Evolutionary conservation across 1,140 invertebrate species (phyloP).

Genomic region (Drosophila dunni): DNA sequence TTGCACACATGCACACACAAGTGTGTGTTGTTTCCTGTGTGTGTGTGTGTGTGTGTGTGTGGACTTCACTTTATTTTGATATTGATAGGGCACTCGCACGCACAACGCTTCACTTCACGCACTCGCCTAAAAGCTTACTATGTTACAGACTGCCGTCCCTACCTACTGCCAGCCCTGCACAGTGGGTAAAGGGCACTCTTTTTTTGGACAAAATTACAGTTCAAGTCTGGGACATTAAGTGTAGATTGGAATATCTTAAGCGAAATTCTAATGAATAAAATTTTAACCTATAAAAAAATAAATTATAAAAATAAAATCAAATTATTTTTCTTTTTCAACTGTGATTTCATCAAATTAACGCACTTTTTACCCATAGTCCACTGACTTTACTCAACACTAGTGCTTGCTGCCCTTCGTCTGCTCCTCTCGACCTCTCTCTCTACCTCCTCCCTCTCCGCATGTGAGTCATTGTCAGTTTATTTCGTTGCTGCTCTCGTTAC

Average conservation of each 20-base stretch:
- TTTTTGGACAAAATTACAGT: no score
- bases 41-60: slow-evolving; percentile 33
- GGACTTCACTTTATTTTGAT: slow-evolving; percentile 52
- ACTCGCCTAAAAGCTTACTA: slow-evolving; percentile 28
- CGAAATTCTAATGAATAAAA: no score
- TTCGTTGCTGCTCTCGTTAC: slow-evolving; percentile 46
- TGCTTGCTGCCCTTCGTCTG: background rate
- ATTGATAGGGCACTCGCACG: slow-evolving; percentile 80
- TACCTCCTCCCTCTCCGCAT: background rate
- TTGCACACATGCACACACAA: slow-evolving; percentile 21
- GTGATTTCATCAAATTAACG: no score
- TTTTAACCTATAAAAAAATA: no score
- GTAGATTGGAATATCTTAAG: no score
- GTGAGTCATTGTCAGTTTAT: slow-evolving; percentile 65
- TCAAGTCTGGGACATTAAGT: no score
- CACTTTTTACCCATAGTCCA: no score
- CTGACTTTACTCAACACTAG: no score
- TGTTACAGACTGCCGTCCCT: background rate
- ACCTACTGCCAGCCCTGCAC: no score
- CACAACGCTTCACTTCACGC: slow-evolving; percentile 51
- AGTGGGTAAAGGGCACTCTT: no score
- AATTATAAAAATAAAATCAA: no score
- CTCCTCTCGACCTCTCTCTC: background rate
- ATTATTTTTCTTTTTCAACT: no score
- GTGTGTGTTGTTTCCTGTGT: background rate